Conservation (phyloP, 2,113 vertebrate genomes). For the Cariama cristata region DNA sequence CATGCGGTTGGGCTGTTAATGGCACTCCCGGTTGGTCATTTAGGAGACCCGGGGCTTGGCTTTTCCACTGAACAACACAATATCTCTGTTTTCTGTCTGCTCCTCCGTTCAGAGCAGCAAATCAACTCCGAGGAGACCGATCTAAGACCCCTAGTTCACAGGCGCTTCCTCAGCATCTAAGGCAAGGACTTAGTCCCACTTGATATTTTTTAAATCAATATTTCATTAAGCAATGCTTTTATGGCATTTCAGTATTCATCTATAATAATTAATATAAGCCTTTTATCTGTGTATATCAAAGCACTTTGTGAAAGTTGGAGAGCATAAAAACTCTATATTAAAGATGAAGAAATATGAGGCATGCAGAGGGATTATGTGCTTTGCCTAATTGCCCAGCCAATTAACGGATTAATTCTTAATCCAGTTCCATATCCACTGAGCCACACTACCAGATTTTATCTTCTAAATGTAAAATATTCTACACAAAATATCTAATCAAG, state of each 20-base stretch:
- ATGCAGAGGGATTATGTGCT: constrained; percentile 37
- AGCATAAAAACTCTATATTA: constrained; percentile 28
- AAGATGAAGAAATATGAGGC: constrained; percentile 5
- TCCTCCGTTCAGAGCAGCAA: rapidly evolving
- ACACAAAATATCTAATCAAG: constrained; percentile 40
- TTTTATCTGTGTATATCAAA: constrained; percentile 64
- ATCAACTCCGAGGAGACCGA: not conserved
- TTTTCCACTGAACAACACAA: not conserved
- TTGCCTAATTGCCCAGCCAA: constrained; percentile 42
- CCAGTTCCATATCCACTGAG: constrained; percentile 14
- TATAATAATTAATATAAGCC: constrained; percentile 48
- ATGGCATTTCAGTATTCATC: constrained; percentile 49
- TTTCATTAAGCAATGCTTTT: constrained; percentile 53
- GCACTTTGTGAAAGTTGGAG: constrained; percentile 24
- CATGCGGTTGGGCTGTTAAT: not conserved
- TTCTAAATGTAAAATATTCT: constrained; percentile 46
- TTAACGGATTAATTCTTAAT: constrained; percentile 48
- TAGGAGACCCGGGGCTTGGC: not conserved
- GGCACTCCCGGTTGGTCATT: not conserved
- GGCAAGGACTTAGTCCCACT: not conserved
- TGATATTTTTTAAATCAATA: constrained; percentile 60
- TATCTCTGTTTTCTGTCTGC: not conserved
- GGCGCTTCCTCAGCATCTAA: not conserved
- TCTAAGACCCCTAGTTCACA: not conserved
- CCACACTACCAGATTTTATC: constrained; percentile 35